Percentiles rank a stretch among this genome's conserved stretches.
phyloP scores from a whole-genome alignment of 2,797 vertebrate species.

The Bovichtus variegatus region DNA sequence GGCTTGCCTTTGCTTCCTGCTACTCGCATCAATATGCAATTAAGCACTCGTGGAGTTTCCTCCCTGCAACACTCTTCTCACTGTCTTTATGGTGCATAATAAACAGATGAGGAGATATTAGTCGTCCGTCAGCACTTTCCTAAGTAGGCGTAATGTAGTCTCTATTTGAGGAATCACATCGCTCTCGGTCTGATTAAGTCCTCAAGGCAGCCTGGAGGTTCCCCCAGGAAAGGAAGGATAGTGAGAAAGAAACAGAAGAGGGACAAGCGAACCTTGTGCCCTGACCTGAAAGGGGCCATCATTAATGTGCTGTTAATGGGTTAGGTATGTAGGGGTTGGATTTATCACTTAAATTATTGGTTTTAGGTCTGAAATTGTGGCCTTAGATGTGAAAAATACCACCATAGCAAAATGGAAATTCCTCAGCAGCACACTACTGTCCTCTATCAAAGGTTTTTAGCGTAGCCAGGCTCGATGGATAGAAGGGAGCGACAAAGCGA shows the following conservation, averaged over 20 bases:
- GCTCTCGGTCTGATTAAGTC: conserved; percentile 67
- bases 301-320: conserved; percentile 43
- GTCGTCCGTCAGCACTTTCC: conserved; percentile 71
- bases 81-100: conserved; percentile 71
- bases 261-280: conserved; percentile 20
- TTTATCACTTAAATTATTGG: conserved; percentile 37
- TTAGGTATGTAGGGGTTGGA: conserved; percentile 11
- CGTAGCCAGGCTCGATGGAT: background rate
- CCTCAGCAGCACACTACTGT: background rate
- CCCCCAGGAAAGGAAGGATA: conserved; percentile 36
- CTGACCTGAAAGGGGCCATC: conserved; percentile 37
- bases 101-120: conserved; percentile 76
- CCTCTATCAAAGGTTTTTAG: background rate
- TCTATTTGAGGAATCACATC: conserved; percentile 68
- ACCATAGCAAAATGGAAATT: background rate
- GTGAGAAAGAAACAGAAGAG: conserved; percentile 30
- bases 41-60: conserved; percentile 54
- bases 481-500: conserved; percentile 28
- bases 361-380: conserved; percentile 41
- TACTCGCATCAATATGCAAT: conserved; percentile 71
- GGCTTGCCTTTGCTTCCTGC: conserved; percentile 27
- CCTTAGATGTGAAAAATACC: background rate
- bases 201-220: conserved; percentile 45
- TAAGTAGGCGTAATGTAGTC: conserved; percentile 62
- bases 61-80: conserved; percentile 19